phyloP scores from a whole-genome alignment of 2,888 invertebrate species.

The Chrysolina oricalcia region DNA sequence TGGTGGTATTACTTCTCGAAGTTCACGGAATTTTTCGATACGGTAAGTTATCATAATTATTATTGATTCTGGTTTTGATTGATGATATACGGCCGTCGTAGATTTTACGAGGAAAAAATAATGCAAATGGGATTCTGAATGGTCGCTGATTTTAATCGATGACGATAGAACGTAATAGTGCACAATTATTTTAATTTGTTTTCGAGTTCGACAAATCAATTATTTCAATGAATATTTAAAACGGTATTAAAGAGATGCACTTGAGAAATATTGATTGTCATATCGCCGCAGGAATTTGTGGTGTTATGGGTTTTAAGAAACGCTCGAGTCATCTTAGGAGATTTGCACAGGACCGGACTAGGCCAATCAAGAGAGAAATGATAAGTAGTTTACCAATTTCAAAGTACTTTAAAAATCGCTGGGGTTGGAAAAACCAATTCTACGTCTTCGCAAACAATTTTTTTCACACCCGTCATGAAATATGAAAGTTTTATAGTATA shows the following conservation, averaged over 20 bases:
- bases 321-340: background rate
- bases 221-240: background rate
- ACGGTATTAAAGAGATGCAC: slow-evolving; percentile 6
- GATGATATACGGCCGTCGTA: background rate
- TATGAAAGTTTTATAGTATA: no score
- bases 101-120: background rate
- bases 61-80: background rate
- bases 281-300: background rate
- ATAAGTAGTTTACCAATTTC: no score
- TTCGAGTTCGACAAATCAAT: background rate
- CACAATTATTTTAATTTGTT: slow-evolving; percentile 8
- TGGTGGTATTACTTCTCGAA: slow-evolving; percentile 99
- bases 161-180: background rate
- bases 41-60: slow-evolving; percentile 75
- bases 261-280: slow-evolving; percentile 12
- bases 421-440: no score
- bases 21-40: slow-evolving; percentile 97
- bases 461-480: no score
- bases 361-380: no score
- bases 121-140: background rate
- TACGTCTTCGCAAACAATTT: no score
- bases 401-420: no score
- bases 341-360: background rate
- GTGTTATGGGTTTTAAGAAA: background rate
- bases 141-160: background rate